Percentiles rank a stretch among this genome's conserved stretches.
Evolutionary conservation across 1,140 invertebrate species (phyloP).

Genomic region (Danaus melanippus): DNA sequence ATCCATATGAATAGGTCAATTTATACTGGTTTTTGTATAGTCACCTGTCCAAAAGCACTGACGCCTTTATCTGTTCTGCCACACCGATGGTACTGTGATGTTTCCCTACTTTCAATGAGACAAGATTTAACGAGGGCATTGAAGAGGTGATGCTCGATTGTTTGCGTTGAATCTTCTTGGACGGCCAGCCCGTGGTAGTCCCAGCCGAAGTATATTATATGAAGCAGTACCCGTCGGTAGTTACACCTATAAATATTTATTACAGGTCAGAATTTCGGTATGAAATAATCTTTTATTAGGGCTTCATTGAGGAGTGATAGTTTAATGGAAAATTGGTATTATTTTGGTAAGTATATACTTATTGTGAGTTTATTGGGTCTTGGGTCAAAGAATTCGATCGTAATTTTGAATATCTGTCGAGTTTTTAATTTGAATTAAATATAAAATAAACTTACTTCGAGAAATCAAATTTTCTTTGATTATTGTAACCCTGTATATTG

Average conservation of each 20-base stretch:
- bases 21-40: background rate
- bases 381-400: no score
- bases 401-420: no score
- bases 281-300: no score
- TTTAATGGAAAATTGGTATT: no score
- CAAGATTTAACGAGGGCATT: slow-evolving; percentile 85
- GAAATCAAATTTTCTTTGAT: slow-evolving; percentile 73
- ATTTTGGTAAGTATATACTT: no score
- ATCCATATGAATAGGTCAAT: background rate
- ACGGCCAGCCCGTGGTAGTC: slow-evolving; percentile 91
- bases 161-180: slow-evolving; percentile 88
- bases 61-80: slow-evolving; percentile 98
- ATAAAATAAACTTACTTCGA: slow-evolving; percentile 66
- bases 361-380: no score
- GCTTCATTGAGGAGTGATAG: no score
- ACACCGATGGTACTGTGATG: slow-evolving; percentile 93
- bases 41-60: slow-evolving; percentile 94
- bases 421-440: background rate
- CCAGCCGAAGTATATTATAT: slow-evolving; percentile 95
- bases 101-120: slow-evolving; percentile 86
- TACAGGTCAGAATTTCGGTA: no score
- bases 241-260: slow-evolving; percentile 34
- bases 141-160: slow-evolving; percentile 91
- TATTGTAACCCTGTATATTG: slow-evolving; percentile 25
- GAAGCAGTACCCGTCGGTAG: slow-evolving; percentile 85